Evolutionary conservation across 2,888 invertebrate species (phyloP), one percentile per base, ranked within the genome.

Genomic region (Andrena camellia): DNA sequence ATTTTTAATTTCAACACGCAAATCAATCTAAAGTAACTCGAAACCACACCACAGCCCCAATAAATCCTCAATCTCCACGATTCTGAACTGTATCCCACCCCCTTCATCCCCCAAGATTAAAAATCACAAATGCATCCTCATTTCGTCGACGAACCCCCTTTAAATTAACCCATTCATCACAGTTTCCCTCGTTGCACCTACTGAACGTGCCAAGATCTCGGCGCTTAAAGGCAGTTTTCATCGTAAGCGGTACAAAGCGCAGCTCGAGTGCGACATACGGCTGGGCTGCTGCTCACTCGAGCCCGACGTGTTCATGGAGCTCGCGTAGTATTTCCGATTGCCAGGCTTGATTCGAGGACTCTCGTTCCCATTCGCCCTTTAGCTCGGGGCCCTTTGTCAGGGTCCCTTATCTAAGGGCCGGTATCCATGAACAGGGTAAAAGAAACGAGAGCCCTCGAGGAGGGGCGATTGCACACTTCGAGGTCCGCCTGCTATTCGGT

Each of bases 391-490:
- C 81, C 73, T 85, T 85, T 85, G 78, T 79, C 63, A 77, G 71
- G 64, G 67, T 48, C 70, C 78, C 57, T 57, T 57, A 57, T 57
- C 60, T 83, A 68, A 62, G 50, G 73, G 63, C 71, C 69, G 63
- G 66, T 78, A 57, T 67, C 70, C 66, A 54, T 74, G 82, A 70
- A 73, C 78, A 75, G 83, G 50, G 63, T 42, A 57, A 81, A 77
- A 84, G 85, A 73, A 79, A 74, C 74, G 68, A 84, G 89, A 78
- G 83, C 78, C 81, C 87, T 89, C 81, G 81, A 85, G 74, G 62
- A 81, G 57, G 2, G 31, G 60, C 79, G 83, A 83, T 86, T 89
- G 90, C 86, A 86, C 90, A 86, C 83, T 90, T 88, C 72, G 82
- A 75, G 78, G 73, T 72, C 57, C 81, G 57, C 57, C 57, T 52